Evolutionary conservation across 2,888 invertebrate species (phyloP).

Genomic region (Antheraea yamamai): DNA sequence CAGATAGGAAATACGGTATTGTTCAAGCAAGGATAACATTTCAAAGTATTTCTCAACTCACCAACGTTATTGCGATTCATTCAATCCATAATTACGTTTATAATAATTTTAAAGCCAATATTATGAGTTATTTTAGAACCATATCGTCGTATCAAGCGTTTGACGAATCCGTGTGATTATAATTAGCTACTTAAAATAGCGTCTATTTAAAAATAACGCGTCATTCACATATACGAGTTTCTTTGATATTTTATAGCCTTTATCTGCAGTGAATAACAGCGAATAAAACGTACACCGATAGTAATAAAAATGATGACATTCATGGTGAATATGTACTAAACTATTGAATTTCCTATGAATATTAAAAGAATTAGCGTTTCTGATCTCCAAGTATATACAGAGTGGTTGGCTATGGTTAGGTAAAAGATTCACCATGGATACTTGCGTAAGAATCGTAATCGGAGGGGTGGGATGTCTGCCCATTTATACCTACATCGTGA

Average conservation of each 20-base stretch:
- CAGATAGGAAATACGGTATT: background rate
- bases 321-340: background rate
- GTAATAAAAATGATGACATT: background rate
- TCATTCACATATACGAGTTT: background rate
- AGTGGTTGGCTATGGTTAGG: too few relatives aligned
- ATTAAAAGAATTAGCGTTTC: too few relatives aligned
- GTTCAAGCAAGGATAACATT: background rate
- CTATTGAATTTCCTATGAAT: too few relatives aligned
- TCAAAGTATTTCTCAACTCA: background rate
- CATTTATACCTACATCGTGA: too few relatives aligned
- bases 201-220: background rate
- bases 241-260: constrained; percentile 11
- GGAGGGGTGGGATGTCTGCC: too few relatives aligned
- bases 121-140: background rate
- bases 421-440: too few relatives aligned
- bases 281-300: background rate
- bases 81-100: background rate
- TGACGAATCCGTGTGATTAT: background rate
- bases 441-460: too few relatives aligned
- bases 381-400: too few relatives aligned
- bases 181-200: constrained; percentile 11
- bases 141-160: background rate
- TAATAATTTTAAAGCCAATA: background rate
- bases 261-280: background rate
- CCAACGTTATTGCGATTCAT: background rate